Evolutionary conservation across 1,140 invertebrate species (phyloP).

Genomic region (Zelostemma sp.): DNA sequence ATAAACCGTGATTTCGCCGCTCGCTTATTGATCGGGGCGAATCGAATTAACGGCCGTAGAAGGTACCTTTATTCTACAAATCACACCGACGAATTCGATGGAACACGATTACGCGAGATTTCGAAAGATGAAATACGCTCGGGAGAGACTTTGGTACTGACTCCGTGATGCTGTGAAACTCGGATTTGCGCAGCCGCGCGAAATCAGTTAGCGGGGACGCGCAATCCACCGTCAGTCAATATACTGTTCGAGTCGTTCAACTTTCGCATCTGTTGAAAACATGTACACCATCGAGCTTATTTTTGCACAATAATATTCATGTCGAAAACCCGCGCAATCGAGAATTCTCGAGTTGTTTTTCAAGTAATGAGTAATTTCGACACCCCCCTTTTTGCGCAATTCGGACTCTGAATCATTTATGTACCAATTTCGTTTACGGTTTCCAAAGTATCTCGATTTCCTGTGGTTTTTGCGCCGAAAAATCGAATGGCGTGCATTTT

Average conservation of each 20-base stretch:
- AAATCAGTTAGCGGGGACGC: slow-evolving; percentile 61
- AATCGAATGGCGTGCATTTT: no score
- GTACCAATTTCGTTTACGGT: no score
- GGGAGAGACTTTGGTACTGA: slow-evolving; percentile 31
- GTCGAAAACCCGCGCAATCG: no score
- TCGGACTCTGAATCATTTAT: no score
- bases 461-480: no score
- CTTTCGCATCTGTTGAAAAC: background rate
- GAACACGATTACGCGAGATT: slow-evolving; percentile 24
- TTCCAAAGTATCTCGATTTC: no score
- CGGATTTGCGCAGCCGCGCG: slow-evolving; percentile 61
- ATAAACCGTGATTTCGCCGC: background rate
- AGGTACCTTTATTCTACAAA: slow-evolving; percentile 6
- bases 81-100: slow-evolving; percentile 12
- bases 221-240: slow-evolving; percentile 67
- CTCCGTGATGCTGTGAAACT: slow-evolving; percentile 26
- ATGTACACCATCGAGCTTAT: no score
- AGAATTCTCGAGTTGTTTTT: no score
- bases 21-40: background rate
- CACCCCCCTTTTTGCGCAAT: no score
- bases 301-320: no score
- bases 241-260: slow-evolving; percentile 53
- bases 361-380: no score
- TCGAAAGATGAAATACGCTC: slow-evolving; percentile 27
- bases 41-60: background rate